Percentiles rank a stretch among this genome's conserved stretches.
Evolutionary conservation across 1,140 invertebrate species (phyloP).

Genomic region (Drosophila pandora): DNA sequence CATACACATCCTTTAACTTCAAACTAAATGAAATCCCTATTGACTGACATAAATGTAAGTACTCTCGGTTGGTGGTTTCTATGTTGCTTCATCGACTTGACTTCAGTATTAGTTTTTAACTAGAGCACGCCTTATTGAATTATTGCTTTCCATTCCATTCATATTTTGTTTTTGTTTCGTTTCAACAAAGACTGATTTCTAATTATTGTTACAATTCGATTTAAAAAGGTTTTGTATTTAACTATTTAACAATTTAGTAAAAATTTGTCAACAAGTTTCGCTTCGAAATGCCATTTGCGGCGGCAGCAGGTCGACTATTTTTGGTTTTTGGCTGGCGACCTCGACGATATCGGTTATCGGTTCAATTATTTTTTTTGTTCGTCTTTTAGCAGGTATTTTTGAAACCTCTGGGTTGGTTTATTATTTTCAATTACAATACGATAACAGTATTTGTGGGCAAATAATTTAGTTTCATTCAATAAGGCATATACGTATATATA

Average conservation of each 20-base stretch:
- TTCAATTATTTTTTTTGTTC: background rate
- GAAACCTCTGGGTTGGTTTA: constrained; percentile 76
- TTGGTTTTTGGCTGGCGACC: background rate
- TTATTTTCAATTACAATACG: constrained; percentile 25
- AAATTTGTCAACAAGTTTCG: constrained; percentile 75
- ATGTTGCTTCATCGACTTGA: constrained; percentile 49
- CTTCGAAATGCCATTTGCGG: constrained; percentile 32
- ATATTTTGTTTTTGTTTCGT: constrained; percentile 14
- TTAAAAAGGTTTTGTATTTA: constrained; percentile 73
- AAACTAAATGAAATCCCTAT: constrained; percentile 53
- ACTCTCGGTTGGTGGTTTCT: constrained; percentile 57
- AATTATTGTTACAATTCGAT: constrained; percentile 82
- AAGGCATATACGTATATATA: constrained; percentile 67
- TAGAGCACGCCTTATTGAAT: constrained; percentile 71
- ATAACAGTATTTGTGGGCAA: constrained; percentile 45
- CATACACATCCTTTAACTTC: background rate
- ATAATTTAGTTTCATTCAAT: constrained; percentile 53
- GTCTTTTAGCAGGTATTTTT: constrained; percentile 78
- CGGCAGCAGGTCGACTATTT: constrained; percentile 13
- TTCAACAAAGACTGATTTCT: constrained; percentile 53
- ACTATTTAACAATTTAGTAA: constrained; percentile 78
- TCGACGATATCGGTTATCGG: background rate
- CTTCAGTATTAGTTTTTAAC: constrained; percentile 65
- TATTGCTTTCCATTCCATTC: constrained; percentile 78
- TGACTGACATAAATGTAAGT: constrained; percentile 51